phyloP scores from a whole-genome alignment of 2,888 invertebrate genomes.

The Drosophila cracens region DNA sequence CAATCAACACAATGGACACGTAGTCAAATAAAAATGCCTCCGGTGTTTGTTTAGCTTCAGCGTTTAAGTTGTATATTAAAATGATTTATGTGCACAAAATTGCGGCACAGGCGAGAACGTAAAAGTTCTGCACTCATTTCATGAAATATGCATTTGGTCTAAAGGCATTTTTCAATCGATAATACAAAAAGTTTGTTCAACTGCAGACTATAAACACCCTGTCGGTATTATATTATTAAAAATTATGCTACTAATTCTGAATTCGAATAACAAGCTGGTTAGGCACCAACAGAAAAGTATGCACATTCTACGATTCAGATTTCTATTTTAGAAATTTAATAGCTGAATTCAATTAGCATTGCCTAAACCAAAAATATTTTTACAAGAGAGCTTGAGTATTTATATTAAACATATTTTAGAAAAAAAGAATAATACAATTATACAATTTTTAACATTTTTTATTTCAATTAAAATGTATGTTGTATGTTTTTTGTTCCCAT shows the following conservation, averaged over 20 bases:
- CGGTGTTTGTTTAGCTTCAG: conserved; percentile 47
- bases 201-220: neutral
- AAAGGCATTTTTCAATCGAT: conserved; percentile 18
- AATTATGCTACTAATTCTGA: neutral
- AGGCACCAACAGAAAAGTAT: neutral
- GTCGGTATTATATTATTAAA: neutral
- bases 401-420: neutral
- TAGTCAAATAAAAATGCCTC: conserved; percentile 77
- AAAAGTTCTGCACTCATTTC: conserved; percentile 46
- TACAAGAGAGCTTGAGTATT: neutral
- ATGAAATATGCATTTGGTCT: conserved; percentile 60
- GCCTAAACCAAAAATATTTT: neutral
- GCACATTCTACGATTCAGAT: neutral
- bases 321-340: neutral
- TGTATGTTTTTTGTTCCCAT: neutral
- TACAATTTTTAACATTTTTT: neutral
- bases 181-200: neutral
- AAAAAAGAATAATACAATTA: neutral
- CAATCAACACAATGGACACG: conserved; percentile 65
- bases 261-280: neutral
- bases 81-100: conserved; percentile 66
- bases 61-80: conserved; percentile 59
- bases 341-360: neutral
- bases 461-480: neutral
- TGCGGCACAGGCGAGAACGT: conserved; percentile 9